These are phyloP conservation scores for Megaceryle torquata DNA, from an alignment of 2,113 vertebrate genomes.

Conservation along the genomic window DNA sequence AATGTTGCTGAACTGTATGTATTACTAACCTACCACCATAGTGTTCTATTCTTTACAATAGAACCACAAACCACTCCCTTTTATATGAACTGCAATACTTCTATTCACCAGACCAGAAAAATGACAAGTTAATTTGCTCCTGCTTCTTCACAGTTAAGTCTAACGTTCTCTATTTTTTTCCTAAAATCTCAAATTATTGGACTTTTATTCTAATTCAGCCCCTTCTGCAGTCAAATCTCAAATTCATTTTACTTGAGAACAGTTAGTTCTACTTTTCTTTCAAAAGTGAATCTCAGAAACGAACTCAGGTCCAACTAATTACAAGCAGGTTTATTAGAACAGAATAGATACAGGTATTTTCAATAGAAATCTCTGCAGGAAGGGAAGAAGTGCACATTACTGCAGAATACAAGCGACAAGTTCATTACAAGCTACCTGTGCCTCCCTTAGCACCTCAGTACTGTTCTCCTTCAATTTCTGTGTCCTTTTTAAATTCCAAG, in stretches of 20 bases:
- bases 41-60: neutral
- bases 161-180: neutral
- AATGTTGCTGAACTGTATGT: neutral
- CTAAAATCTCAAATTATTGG: neutral
- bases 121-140: neutral
- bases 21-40: neutral
- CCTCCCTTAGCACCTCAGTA: constrained; percentile 11
- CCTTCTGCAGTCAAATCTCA: neutral
- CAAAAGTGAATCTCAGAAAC: neutral
- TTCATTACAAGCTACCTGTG: constrained; percentile 39
- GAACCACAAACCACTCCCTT: neutral
- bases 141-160: neutral
- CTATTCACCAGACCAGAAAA: neutral
- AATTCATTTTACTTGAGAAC: neutral
- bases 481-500: constrained; percentile 24
- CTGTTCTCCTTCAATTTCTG: constrained; percentile 4
- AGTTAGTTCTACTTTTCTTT: neutral
- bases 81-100: neutral
- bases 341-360: neutral
- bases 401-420: neutral
- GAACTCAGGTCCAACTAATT: neutral
- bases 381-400: neutral
- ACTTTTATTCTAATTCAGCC: neutral
- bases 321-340: neutral
- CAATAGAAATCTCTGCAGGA: constrained; percentile 36